Conservation (phyloP, 2,888 invertebrate genomes). For the Nephrotoma flavescens region DNA sequence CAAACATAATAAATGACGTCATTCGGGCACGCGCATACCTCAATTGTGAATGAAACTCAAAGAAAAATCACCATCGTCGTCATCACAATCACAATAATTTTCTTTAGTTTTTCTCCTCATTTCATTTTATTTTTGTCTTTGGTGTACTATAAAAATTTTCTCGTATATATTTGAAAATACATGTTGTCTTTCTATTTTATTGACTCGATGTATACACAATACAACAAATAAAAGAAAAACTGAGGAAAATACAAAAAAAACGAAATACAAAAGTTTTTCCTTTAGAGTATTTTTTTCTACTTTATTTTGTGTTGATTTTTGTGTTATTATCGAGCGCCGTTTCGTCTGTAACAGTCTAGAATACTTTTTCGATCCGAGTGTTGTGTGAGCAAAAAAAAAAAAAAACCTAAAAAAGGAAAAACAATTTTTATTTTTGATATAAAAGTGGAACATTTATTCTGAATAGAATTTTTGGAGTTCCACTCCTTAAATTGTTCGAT, state of each 20-base stretch:
- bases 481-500: conserved; percentile 4
- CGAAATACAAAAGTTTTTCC: neutral
- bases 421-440: neutral
- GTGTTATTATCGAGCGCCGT: neutral
- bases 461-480: neutral
- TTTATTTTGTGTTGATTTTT: neutral
- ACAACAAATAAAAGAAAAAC: neutral
- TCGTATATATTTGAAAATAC: neutral
- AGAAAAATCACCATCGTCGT: neutral
- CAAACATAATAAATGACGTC: neutral
- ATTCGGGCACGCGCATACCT: neutral
- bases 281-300: neutral
- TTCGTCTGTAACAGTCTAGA: neutral
- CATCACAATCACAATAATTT: neutral
- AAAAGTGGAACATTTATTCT: neutral
- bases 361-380: neutral
- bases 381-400: neutral
- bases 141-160: neutral
- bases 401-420: neutral
- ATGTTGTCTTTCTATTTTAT: neutral
- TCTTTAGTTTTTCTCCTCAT: neutral
- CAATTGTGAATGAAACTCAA: neutral
- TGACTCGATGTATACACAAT: neutral
- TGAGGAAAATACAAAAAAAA: neutral
- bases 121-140: neutral